These are phyloP conservation scores for Ephestia elutella DNA, from an alignment of 1,140 invertebrate genomes.

Conservation along the genomic window DNA sequence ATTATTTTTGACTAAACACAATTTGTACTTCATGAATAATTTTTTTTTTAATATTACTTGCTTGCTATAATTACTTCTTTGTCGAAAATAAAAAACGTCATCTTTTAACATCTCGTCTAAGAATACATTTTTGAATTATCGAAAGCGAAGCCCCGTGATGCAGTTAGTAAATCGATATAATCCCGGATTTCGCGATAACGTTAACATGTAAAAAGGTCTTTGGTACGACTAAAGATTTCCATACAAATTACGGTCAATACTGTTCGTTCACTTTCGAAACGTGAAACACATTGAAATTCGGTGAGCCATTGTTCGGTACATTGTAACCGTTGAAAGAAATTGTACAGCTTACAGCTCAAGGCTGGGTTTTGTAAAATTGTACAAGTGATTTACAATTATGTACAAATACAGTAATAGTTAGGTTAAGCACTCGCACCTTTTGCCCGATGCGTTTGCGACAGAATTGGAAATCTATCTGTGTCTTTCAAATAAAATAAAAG, in stretches of 20 bases:
- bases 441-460: conserved; percentile 7
- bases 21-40: no score
- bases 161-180: neutral
- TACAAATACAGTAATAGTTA: neutral
- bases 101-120: no score
- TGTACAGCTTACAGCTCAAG: conserved; percentile 9
- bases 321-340: neutral
- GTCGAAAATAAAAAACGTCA: no score
- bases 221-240: conserved; percentile 53
- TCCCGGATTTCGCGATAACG: neutral
- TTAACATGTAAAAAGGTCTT: conserved; percentile 47
- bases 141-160: no score
- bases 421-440: conserved; percentile 17
- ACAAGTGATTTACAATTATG: neutral
- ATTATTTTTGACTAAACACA: no score
- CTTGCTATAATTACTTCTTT: no score
- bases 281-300: conserved; percentile 44
- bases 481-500: conserved; percentile 13
- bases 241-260: conserved; percentile 56
- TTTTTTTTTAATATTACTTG: no score
- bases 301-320: conserved; percentile 43
- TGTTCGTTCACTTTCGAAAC: conserved; percentile 50
- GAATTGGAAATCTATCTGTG: conserved; percentile 17
- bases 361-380: neutral
- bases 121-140: no score